Evolutionary conservation across 2,888 invertebrate genomes (phyloP), one percentile per base, ranked within the genome.

Genomic region (Bibio marci): DNA sequence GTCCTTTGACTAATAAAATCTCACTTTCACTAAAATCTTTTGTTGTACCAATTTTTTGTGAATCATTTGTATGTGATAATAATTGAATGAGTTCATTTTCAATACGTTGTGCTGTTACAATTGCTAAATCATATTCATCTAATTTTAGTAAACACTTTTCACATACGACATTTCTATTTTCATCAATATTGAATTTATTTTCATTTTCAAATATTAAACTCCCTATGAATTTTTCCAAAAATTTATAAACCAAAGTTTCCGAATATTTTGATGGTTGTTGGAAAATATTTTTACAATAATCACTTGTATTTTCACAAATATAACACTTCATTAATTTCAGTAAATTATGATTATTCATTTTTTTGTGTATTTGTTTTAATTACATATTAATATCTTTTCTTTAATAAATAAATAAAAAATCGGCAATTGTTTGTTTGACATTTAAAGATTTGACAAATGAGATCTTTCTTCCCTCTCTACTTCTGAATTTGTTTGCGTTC

Each of bases 191-290:
- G n/a, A 30, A 22, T 19, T 34, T 26, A 19, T 22, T 17, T 12
- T 35, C 34, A 2, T 5, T 14, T 11, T 40, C 32, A 4, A 22
- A 22, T 6, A 41, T 11, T 14, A 37, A 15, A 18, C 37, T 38
- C 12, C 37, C 41, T 8, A 39, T 12, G 15, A 45, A 38, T 25
- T 42, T 44, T 30, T 45, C 41, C 6, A 47, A 25, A 4, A 45
- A 17, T 32, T 43, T 42, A 30, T 32, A 32, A 6, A 47, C 30
- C 4, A 32, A 28, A 2, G 41, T 41, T 32, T 43, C 41, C 10
- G 45, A 39, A 37, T 43, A 39, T 31, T 43, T 37, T 4, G 47
- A 40, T 26, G 28, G 17, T 8, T 15, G 34, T n/a, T 8, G 28
- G 14, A 35, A 45, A 14, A 46, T 41, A 41, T 47, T 38, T 22